A percentile compares a stretch with the other conserved stretches of the same genome.
phyloP scores from a whole-genome alignment of 2,113 vertebrate species.

The Hydrochoerus hydrochaeris region DNA sequence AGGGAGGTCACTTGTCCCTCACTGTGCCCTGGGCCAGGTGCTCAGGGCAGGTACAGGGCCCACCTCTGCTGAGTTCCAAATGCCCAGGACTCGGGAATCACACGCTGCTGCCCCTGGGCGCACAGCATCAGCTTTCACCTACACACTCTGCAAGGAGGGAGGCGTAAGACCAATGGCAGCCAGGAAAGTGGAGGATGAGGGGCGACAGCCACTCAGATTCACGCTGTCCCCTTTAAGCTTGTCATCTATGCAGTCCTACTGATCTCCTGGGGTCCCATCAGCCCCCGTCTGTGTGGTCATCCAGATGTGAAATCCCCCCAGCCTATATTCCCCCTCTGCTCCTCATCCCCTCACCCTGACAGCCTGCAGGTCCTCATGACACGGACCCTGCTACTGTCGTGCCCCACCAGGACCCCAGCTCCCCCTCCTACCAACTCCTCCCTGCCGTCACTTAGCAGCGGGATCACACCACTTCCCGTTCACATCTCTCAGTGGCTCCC shows the following conservation, averaged over 20 bases:
- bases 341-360: too few relatives aligned
- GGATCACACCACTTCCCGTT: neutral
- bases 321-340: too few relatives aligned
- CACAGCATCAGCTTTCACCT: neutral
- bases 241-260: neutral
- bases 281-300: neutral
- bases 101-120: neutral
- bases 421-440: neutral
- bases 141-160: neutral
- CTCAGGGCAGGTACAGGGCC: neutral
- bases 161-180: neutral
- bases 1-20: neutral
- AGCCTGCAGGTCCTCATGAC: neutral
- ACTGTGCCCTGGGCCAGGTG: neutral
- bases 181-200: neutral
- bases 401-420: neutral
- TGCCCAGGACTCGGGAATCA: neutral
- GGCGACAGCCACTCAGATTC: neutral
- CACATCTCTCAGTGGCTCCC: neutral
- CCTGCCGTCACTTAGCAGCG: neutral
- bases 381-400: neutral
- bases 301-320: neutral
- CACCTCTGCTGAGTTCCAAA: neutral
- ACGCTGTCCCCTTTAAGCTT: neutral
- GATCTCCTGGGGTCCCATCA: neutral